phyloP scores from a whole-genome alignment of 2,888 invertebrate species.

The Melanotus villosus region DNA sequence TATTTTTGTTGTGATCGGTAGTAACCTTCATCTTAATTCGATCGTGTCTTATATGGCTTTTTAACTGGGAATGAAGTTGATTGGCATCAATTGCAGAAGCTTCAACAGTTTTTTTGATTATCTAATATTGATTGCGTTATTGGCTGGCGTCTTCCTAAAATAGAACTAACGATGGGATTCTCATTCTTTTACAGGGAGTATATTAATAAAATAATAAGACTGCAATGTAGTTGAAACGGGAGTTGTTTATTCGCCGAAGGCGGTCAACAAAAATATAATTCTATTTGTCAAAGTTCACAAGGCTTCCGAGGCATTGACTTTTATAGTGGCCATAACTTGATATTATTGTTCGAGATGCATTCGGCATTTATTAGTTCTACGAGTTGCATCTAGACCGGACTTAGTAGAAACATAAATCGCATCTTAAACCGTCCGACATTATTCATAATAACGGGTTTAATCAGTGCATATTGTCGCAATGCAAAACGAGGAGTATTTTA shows the following conservation, averaged over 20 bases:
- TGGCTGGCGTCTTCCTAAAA: no score
- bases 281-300: slow-evolving; percentile 43
- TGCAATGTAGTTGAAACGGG: no score
- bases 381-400: background rate
- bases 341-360: slow-evolving; percentile 17
- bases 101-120: no score
- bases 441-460: slow-evolving; percentile 15
- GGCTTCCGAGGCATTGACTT: slow-evolving; percentile 42
- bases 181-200: slow-evolving; percentile 6
- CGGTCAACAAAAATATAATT: slow-evolving; percentile 35
- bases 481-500: slow-evolving; percentile 22
- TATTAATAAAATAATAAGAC: no score
- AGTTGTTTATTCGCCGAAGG: slow-evolving; percentile 24
- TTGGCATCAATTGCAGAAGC: no score
- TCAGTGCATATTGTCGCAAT: slow-evolving; percentile 34
- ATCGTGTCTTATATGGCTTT: no score
- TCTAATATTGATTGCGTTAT: no score
- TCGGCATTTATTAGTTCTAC: slow-evolving; percentile 13
- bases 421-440: background rate
- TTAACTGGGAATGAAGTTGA: no score
- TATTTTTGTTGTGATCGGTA: no score
- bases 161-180: slow-evolving; percentile 8
- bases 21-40: no score
- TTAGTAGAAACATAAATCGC: slow-evolving; percentile 9
- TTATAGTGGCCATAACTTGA: slow-evolving; percentile 22